Evolutionary conservation across 2,888 invertebrate genomes (phyloP), one percentile per base, ranked within the genome.

Genomic region (Adelognathus sp.): DNA sequence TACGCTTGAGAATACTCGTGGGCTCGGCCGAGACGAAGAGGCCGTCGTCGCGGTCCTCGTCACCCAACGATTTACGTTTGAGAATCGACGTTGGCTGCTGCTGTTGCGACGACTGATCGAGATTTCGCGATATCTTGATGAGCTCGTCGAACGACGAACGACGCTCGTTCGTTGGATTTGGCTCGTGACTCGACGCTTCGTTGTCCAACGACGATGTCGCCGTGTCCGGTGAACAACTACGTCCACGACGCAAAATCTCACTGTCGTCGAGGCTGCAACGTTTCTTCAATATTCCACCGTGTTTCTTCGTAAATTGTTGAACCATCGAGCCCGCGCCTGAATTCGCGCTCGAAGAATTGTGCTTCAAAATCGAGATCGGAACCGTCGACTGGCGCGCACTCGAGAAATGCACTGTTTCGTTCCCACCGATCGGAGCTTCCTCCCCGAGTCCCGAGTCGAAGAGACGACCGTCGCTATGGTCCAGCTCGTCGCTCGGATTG

Each of bases 221-320:
- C 46, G 94, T 94, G 86, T 95, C 95, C 1, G 95, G 95, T 76
- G 95, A 95, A 83, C 95, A 95, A 70, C 95, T 95, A 66, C 95
- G 93, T 83, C 95, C 93, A 50, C 95, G 92, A 52, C 95, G 92
- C 80, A 95, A 92, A 66, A 95, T 95, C 90, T 95, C 95, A 24
- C 94, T 95, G 88, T 97, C 97, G 84, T 97, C 97, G 83, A 97
- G 92, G 87, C 97, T 97, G 72, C 96, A 94, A 33, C 96, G 94
- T 92, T 97, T 97, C 91, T 97, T 97, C 81, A 96, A 92, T 88
- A 97, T 97, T 54, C 96, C n/a, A n/a, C n/a, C 96, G 90, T 96
- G 96, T 69, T 95, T 94, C 82, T 95, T 94, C 72, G 94, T 93
- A 31, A 94, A 93, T 14, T 94, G 93, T 86, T 96, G 96, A 61